Evolutionary conservation across 2,888 invertebrate genomes (phyloP).

Genomic region (Hyposoter dolosus): DNA sequence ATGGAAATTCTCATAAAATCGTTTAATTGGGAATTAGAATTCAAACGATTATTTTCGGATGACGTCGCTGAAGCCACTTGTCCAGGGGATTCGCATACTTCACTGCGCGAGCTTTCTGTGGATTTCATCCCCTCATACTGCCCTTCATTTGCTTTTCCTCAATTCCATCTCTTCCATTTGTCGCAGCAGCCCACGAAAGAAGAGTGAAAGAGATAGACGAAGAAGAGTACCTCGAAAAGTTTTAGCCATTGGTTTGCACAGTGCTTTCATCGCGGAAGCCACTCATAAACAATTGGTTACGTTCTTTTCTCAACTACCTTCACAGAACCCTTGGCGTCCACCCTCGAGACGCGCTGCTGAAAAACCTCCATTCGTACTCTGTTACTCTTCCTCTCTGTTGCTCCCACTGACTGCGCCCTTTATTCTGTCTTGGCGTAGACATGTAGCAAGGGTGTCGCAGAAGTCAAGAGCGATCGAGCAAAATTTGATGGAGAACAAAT

Average conservation of each 20-base stretch:
- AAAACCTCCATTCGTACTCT: slow-evolving; percentile 36
- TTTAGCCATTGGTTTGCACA: slow-evolving; percentile 60
- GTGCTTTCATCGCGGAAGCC: slow-evolving; percentile 54
- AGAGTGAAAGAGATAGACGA: slow-evolving; percentile 1
- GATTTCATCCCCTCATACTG: slow-evolving; percentile 7
- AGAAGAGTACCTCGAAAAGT: slow-evolving; percentile 61
- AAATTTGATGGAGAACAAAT: background rate
- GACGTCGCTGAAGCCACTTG: background rate
- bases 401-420: slow-evolving; percentile 10
- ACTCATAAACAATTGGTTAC: slow-evolving; percentile 70
- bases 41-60: background rate
- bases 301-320: slow-evolving; percentile 54
- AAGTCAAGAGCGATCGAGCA: background rate
- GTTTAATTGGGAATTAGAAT: background rate
- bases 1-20: background rate
- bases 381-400: slow-evolving; percentile 18
- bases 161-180: slow-evolving; percentile 1
- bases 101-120: background rate
- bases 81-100: background rate
- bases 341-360: slow-evolving; percentile 53
- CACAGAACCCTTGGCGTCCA: slow-evolving; percentile 17
- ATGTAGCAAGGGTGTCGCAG: background rate
- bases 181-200: slow-evolving; percentile 33
- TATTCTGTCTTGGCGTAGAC: background rate
- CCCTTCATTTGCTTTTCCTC: slow-evolving; percentile 5